phyloP scores from a whole-genome alignment of 1,140 invertebrate species.

The Drosophila tristis region DNA sequence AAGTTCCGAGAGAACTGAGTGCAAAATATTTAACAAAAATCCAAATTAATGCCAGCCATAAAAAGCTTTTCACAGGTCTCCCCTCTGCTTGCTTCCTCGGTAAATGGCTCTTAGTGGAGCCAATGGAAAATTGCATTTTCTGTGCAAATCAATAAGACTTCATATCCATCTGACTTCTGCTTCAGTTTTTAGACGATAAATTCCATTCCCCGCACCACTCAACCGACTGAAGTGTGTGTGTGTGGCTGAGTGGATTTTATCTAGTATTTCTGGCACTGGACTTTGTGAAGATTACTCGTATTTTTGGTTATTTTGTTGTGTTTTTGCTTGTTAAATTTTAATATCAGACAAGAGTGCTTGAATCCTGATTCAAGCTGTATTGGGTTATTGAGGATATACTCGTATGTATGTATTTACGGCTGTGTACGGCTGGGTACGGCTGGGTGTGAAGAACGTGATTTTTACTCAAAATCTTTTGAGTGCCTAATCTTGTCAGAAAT shows the following conservation, averaged over 20 bases:
- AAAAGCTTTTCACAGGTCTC: conserved; percentile 41
- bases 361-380: not conserved
- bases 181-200: conserved; percentile 21
- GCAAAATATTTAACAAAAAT: conserved; percentile 42
- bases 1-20: conserved; percentile 12
- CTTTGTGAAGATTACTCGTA: conserved; percentile 31
- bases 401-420: too few species aligned
- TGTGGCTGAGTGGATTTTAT: conserved; percentile 29
- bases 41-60: conserved; percentile 48
- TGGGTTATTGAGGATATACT: too few species aligned
- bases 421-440: not conserved
- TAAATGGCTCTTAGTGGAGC: conserved; percentile 37
- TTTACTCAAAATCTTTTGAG: conserved; percentile 43
- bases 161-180: conserved; percentile 24
- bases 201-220: not conserved
- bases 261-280: conserved; percentile 14
- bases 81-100: not conserved
- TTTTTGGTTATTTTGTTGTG: conserved; percentile 41
- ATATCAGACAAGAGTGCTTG: conserved; percentile 43
- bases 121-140: conserved; percentile 47
- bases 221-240: conserved; percentile 31
- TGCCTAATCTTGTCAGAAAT: conserved; percentile 47
- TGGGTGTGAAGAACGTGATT: conserved; percentile 28
- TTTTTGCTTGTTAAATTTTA: conserved; percentile 54
- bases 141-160: conserved; percentile 49